Conservation (phyloP, 1,140 invertebrate species). For the Eriocheir sinensis region DNA sequence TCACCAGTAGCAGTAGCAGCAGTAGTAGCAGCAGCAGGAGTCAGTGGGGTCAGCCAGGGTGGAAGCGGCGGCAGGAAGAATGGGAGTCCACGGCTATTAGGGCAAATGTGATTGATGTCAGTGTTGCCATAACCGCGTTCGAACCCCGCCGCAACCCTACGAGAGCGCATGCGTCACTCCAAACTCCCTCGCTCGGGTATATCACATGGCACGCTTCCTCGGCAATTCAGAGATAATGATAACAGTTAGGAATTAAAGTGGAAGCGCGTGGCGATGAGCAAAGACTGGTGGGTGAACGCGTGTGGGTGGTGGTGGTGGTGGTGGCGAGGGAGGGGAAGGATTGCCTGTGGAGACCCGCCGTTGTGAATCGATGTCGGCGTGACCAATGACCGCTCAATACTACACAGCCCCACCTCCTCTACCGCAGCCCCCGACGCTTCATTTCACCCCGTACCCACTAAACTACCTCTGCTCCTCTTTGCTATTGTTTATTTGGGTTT, state of each 20-base stretch:
- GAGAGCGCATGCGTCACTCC: not conserved
- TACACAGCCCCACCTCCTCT: not conserved
- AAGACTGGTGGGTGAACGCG: too few species aligned
- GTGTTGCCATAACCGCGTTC: not conserved
- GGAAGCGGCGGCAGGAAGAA: constrained; percentile 35
- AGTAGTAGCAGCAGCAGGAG: not conserved
- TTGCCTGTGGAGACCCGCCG: constrained; percentile 58
- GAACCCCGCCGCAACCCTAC: not conserved
- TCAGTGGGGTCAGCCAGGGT: not conserved
- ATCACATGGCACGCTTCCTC: too few species aligned
- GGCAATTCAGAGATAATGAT: too few species aligned
- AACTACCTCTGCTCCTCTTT: not conserved
- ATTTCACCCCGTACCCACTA: not conserved
- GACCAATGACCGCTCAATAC: constrained; percentile 68
- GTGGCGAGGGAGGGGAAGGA: not conserved
- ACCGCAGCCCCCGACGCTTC: not conserved
- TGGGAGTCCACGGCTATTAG: constrained; percentile 68
- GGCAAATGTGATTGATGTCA: constrained; percentile 68
- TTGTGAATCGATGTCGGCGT: constrained; percentile 64
- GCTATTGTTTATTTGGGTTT: too few species aligned
- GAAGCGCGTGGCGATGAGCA: too few species aligned
- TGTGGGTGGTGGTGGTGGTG: not conserved
- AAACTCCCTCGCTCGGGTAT: not conserved
- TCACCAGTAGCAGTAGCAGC: too few species aligned
- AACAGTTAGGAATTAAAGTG: too few species aligned